phyloP scores from a whole-genome alignment of 1,140 invertebrate genomes.

The Diachasmimorpha longicaudata region DNA sequence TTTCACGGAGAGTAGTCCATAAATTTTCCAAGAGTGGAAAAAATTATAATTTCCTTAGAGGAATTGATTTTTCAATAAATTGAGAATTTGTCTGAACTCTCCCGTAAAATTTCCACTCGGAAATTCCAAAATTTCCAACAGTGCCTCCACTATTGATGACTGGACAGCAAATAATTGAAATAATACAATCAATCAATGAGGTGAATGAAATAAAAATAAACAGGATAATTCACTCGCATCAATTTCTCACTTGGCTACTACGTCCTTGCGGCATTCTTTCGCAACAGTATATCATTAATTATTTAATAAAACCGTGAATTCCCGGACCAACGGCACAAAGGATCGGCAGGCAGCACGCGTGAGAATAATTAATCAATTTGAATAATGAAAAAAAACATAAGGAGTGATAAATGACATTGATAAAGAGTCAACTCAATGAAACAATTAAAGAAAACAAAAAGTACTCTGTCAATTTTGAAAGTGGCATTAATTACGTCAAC shows the following conservation, averaged over 20 bases:
- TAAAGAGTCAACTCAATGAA: conserved; percentile 15
- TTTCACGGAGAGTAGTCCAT: too few relatives aligned
- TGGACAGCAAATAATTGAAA: neutral
- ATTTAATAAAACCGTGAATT: neutral
- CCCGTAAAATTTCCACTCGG: too few relatives aligned
- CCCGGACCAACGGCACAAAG: conserved; percentile 15
- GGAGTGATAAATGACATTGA: conserved; percentile 13
- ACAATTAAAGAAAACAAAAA: conserved; percentile 24
- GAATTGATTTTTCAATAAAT: too few relatives aligned
- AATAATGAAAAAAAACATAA: conserved; percentile 11
- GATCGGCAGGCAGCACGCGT: conserved; percentile 30
- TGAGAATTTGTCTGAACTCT: too few relatives aligned
- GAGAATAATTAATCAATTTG: conserved; percentile 5
- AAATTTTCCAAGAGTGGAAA: too few relatives aligned
- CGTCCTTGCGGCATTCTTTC: conserved; percentile 26
- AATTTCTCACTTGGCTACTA: conserved; percentile 29
- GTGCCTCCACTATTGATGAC: neutral
- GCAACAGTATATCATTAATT: conserved; percentile 17
- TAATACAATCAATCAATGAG: conserved; percentile 6
- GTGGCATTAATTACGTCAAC: conserved; percentile 51
- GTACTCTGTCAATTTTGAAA: conserved; percentile 52
- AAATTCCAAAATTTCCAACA: too few relatives aligned
- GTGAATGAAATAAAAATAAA: conserved; percentile 19
- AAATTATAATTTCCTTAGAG: too few relatives aligned
- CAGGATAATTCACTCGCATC: conserved; percentile 21